Conservation (phyloP, 2,797 vertebrate species). For the Liasis olivaceus region DNA sequence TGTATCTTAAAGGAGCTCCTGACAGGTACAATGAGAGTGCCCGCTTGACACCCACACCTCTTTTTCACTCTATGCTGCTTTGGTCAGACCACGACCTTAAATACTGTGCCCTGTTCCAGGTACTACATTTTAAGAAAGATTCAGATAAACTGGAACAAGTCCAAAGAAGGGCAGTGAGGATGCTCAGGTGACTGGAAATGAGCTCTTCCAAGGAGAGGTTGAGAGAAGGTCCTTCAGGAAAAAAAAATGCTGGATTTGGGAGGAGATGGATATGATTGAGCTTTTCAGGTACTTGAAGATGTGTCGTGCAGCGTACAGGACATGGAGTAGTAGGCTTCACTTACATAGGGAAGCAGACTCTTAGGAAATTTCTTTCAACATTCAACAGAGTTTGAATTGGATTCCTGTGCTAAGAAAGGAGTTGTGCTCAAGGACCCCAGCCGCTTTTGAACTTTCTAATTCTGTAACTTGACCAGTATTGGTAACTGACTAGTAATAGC, state of each 20-base stretch:
- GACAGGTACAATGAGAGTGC: not conserved
- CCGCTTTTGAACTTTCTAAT: not conserved
- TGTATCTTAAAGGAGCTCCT: not conserved
- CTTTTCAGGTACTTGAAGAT: not conserved
- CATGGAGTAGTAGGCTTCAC: not conserved
- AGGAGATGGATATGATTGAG: not conserved
- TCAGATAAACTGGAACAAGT: not conserved
- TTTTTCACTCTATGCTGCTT: not conserved
- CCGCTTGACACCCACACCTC: not conserved
- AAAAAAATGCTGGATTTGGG: not conserved
- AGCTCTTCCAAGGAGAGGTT: not conserved
- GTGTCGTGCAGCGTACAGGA: not conserved
- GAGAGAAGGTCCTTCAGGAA: not conserved
- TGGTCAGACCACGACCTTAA: not conserved
- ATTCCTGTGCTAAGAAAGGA: not conserved
- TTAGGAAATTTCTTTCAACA: not conserved
- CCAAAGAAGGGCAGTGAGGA: not conserved
- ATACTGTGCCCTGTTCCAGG: not conserved
- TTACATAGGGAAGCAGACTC: not conserved
- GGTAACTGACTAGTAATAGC: not conserved
- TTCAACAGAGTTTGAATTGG: not conserved
- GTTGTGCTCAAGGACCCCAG: not conserved
- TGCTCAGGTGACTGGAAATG: not conserved
- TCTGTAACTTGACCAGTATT: not conserved
- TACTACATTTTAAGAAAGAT: not conserved